These are phyloP conservation scores for Philonicus albiceps DNA, from an alignment of 2,888 invertebrate species.

Conservation along the genomic window DNA sequence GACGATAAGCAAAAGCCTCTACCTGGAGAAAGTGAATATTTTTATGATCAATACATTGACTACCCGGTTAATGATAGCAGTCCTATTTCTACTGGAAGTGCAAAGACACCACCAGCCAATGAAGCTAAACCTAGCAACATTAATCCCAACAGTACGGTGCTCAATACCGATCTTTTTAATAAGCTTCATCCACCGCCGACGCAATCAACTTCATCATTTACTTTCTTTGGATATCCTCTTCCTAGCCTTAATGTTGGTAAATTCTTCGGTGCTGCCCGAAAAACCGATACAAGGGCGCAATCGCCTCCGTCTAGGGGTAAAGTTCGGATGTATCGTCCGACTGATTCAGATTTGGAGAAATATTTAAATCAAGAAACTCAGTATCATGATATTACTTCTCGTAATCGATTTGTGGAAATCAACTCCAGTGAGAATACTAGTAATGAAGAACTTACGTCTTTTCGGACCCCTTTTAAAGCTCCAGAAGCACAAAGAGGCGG, in stretches of 20 bases:
- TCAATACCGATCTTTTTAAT: constrained; percentile 62
- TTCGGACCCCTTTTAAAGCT: constrained; percentile 58
- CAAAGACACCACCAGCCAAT: constrained; percentile 66
- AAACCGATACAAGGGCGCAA: constrained; percentile 57
- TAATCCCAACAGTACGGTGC: constrained; percentile 62
- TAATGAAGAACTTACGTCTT: constrained; percentile 56
- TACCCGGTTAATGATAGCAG: constrained; percentile 72
- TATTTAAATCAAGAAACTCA: constrained; percentile 55
- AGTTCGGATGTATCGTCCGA: constrained; percentile 60
- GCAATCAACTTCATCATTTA: constrained; percentile 73
- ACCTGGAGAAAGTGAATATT: constrained; percentile 81
- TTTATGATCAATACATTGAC: constrained; percentile 84
- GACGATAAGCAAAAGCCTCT: constrained; percentile 68
- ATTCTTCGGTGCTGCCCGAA: constrained; percentile 64
- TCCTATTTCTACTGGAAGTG: constrained; percentile 55
- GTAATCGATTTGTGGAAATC: constrained; percentile 54
- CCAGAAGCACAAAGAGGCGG: constrained; percentile 75
- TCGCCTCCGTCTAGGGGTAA: constrained; percentile 53
- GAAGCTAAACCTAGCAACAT: constrained; percentile 61
- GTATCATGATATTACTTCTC: constrained; percentile 51
- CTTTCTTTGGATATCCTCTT: constrained; percentile 85
- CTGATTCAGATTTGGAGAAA: constrained; percentile 61
- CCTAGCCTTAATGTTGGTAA: constrained; percentile 76
- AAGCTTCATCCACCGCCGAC: constrained; percentile 53
- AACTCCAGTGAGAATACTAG: constrained; percentile 56